Base-by-base conservation (phyloP, 2,888 invertebrate genomes). In the Sminthurides aquaticus region DNA sequence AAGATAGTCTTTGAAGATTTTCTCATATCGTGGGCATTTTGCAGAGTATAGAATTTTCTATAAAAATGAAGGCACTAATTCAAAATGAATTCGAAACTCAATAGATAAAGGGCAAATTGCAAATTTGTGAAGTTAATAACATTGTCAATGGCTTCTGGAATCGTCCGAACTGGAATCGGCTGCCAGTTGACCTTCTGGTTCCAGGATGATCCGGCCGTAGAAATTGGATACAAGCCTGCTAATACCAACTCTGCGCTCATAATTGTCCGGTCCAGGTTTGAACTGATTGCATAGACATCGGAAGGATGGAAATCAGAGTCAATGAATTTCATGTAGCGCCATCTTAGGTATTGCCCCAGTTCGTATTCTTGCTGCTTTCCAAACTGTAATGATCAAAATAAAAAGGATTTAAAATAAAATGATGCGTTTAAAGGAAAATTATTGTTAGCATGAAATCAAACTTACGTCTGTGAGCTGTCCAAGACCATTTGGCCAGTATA, bases 191-290 rank as follows among this genome's bases (percentile, higher is more conserved):
- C 43, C 1, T 43, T 81, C 0, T 81, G 77, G 75, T 85, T 84
- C 87, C 87, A 88, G 74, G 83, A 79, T 76, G 88, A 86, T 11
- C 49, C 59, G 8, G 20, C 1, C 5, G 25, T 2, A 1, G 56
- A n/a, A n/a, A 22, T 25, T 1, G 87, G 87, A 77, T 84, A 91
- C 59, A 91, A 78, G 0, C 90, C 93, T 0, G 91, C 90, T 28
- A 91, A 81, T 66, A 91, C 82, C 43, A 86, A 81, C 77, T 89
- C 86, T 0, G 90, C 93, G 76, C 91, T 93, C 88, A 90, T 90
- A 72, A 91, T 80, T 76, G 92, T 91, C 60, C 95, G 84, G 69
- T 92, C 89, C 62, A 85, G 84, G 76, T 89, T 89, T 72, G 92
- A 92, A 77, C 91, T 91, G n/a, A 78, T 69, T 2, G 81, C 76